Conservation (phyloP, 2,797 vertebrate species). For the Poecilia gillii region DNA sequence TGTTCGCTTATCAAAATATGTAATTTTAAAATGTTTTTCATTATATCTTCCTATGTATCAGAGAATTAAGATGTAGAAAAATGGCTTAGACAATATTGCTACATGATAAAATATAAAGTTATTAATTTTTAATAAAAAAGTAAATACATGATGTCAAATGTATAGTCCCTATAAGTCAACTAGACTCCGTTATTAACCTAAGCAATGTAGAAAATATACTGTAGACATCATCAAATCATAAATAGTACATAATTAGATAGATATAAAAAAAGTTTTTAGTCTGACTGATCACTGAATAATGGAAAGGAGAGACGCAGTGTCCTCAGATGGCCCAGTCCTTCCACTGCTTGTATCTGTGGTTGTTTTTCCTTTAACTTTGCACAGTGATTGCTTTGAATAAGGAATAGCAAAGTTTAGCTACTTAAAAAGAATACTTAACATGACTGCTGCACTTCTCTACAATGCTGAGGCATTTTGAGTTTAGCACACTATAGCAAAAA, state of each 20-base stretch:
- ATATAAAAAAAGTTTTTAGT: not conserved
- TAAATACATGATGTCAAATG: not conserved
- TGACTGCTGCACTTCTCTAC: not conserved
- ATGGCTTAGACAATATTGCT: not conserved
- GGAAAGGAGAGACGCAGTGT: not conserved
- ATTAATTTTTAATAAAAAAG: not conserved
- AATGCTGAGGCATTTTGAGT: conserved; percentile 5
- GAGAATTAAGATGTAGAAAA: not conserved
- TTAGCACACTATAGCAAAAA: conserved; percentile 4
- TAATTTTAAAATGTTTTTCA: not conserved
- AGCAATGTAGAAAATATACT: not conserved
- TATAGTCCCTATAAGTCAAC: not conserved
- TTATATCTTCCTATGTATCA: not conserved
- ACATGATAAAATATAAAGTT: not conserved
- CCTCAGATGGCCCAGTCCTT: not conserved
- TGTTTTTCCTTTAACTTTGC: not conserved
- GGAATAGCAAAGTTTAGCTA: not conserved
- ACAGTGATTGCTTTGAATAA: not conserved
- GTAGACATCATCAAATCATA: not conserved
- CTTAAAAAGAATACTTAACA: not conserved
- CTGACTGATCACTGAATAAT: not conserved
- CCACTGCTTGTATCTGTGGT: not conserved
- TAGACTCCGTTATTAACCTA: not conserved
- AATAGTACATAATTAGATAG: not conserved
- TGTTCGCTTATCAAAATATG: not conserved